phyloP scores from a whole-genome alignment of 2,797 vertebrate species.

The Chromis chromis region DNA sequence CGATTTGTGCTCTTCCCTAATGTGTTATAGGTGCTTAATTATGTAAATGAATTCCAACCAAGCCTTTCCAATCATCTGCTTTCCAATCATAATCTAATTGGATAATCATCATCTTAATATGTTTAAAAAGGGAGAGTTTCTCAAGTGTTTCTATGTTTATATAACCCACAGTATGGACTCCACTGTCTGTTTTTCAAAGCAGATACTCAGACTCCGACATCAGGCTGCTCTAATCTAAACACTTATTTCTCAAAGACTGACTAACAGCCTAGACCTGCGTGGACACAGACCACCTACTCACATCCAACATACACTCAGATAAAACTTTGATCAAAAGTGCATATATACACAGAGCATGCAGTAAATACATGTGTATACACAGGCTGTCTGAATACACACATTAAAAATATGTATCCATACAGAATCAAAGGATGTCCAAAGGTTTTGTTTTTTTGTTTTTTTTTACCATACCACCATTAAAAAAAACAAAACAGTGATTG shows the following conservation, averaged over 20 bases:
- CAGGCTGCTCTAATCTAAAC: constrained; percentile 38
- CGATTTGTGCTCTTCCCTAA: not conserved
- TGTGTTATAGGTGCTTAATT: not conserved
- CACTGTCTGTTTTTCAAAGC: constrained; percentile 31
- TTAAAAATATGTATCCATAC: not conserved
- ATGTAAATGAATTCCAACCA: not conserved
- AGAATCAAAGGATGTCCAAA: too few species aligned
- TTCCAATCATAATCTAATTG: too few species aligned
- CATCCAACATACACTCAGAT: constrained; percentile 8
- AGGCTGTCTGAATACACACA: not conserved
- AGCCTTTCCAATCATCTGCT: not conserved
- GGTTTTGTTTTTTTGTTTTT: too few species aligned
- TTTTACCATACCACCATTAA: too few species aligned
- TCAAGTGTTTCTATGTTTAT: constrained; percentile 19
- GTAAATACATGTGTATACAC: not conserved
- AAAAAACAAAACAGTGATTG: too few species aligned
- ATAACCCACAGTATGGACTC: constrained; percentile 4
- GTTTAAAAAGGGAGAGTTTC: constrained; percentile 9
- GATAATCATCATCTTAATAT: not conserved
- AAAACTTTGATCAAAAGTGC: constrained; percentile 14
- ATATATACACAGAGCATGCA: constrained; percentile 2
- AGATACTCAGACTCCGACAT: constrained; percentile 24
- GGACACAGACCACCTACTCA: constrained; percentile 41
- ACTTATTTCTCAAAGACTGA: constrained; percentile 24
- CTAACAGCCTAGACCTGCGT: not conserved